These are phyloP conservation scores for Zaprionus ornatus DNA, from an alignment of 1,140 invertebrate species.

Conservation along the genomic window DNA sequence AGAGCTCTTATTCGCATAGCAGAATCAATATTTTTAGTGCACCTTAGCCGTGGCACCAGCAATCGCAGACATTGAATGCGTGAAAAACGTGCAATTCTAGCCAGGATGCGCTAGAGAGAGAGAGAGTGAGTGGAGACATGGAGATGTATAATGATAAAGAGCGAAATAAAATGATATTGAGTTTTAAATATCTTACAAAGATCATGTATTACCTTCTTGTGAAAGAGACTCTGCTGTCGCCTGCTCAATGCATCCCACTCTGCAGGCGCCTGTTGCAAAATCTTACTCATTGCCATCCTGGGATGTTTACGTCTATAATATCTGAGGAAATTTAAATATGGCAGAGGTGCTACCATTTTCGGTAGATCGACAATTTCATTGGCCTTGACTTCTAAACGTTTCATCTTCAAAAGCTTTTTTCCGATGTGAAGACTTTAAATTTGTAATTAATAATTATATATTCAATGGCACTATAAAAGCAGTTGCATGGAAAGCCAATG, in stretches of 20 bases:
- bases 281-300: conserved; percentile 6
- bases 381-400: background rate
- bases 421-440: background rate
- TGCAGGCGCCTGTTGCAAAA: conserved; percentile 39
- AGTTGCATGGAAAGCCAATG: too few species aligned
- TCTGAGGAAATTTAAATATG: conserved; percentile 62
- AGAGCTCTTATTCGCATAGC: background rate
- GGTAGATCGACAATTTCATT: conserved; percentile 31
- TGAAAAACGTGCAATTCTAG: conserved; percentile 16
- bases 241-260: conserved; percentile 38
- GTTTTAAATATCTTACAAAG: background rate
- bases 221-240: conserved; percentile 28
- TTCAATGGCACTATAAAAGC: too few species aligned
- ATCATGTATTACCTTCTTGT: conserved; percentile 32
- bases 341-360: conserved; percentile 21
- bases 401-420: background rate
- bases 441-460: background rate
- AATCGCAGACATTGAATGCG: background rate
- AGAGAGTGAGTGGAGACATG: too few species aligned
- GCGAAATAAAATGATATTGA: too few species aligned
- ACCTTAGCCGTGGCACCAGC: background rate
- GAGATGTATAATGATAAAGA: too few species aligned
- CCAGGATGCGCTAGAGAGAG: conserved; percentile 39
- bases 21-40: background rate
- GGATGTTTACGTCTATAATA: conserved; percentile 37